A percentile compares a stretch with the other conserved stretches of the same genome.
phyloP scores from a whole-genome alignment of 2,797 vertebrate genomes.

The Macropodus opercularis region DNA sequence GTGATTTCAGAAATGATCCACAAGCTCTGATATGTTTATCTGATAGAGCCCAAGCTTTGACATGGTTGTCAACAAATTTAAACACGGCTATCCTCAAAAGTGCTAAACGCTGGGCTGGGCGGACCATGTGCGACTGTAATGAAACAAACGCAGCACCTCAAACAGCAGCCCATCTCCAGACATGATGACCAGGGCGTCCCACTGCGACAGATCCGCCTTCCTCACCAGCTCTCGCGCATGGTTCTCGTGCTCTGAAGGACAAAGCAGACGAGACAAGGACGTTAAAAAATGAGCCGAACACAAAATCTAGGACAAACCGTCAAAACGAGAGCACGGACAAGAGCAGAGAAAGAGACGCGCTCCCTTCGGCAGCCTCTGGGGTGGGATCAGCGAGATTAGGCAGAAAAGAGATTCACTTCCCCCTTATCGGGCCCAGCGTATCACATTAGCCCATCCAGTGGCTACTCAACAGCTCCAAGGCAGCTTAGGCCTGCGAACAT shows the following conservation, averaged over 20 bases:
- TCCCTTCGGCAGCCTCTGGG: slow-evolving; percentile 48
- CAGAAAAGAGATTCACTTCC: slow-evolving; percentile 67
- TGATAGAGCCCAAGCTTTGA: no score
- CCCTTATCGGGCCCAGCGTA: slow-evolving; percentile 59
- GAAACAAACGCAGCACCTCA: slow-evolving; percentile 80
- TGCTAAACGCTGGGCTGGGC: slow-evolving; percentile 4
- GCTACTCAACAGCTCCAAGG: slow-evolving; percentile 68
- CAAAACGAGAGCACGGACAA: slow-evolving; percentile 26
- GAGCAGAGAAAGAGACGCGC: slow-evolving; percentile 34
- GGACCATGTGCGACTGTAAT: neutral
- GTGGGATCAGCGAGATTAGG: slow-evolving; percentile 66
- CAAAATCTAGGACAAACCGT: slow-evolving; percentile 15
- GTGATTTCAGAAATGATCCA: no score
- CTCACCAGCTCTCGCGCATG: slow-evolving; percentile 90
- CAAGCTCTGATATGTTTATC: no score
- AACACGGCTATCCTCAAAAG: slow-evolving; percentile 27
- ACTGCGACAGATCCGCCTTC: slow-evolving; percentile 85
- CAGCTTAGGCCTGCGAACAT: slow-evolving; percentile 68
- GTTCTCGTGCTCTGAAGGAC: slow-evolving; percentile 84
- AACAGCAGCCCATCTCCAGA: slow-evolving; percentile 92
- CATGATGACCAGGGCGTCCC: slow-evolving; percentile 91
- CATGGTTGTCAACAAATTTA: slow-evolving; percentile 36
- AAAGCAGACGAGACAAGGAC: slow-evolving; percentile 14
- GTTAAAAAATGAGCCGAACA: neutral
- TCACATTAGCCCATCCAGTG: slow-evolving; percentile 67